These are phyloP conservation scores for Mandrillus leucophaeus DNA, from an alignment of 2,113 vertebrate genomes.

Conservation along the genomic window DNA sequence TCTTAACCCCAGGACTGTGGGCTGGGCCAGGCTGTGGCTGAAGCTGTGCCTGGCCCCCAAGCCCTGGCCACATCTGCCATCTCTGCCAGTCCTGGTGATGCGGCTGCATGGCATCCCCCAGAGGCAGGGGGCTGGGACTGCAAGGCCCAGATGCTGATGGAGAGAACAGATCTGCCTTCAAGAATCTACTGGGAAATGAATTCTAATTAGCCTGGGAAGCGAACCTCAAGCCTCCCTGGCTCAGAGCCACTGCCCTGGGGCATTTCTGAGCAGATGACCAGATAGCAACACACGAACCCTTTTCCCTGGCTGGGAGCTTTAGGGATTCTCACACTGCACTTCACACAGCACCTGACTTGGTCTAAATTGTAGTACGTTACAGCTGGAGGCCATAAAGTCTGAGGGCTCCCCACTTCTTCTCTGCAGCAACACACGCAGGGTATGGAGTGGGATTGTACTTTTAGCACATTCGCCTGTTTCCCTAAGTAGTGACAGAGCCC, in stretches of 20 bases:
- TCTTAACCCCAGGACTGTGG: not conserved
- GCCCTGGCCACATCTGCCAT: not conserved
- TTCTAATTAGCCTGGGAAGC: constrained; percentile 22
- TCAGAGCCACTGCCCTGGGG: not conserved
- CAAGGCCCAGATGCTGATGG: not conserved
- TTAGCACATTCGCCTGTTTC: not conserved
- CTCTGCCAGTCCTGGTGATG: not conserved
- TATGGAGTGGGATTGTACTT: no score
- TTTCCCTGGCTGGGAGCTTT: not conserved
- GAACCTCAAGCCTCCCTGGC: not conserved
- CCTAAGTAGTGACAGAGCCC: not conserved
- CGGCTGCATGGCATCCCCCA: not conserved
- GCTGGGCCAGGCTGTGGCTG: not conserved
- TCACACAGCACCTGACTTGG: not conserved
- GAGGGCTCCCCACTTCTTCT: not conserved
- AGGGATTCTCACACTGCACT: not conserved
- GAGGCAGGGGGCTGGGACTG: not conserved
- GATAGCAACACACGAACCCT: not conserved
- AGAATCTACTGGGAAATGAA: constrained; percentile 18
- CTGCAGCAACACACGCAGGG: not conserved
- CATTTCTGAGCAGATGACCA: not conserved
- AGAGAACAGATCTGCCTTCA: not conserved
- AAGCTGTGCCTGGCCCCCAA: not conserved
- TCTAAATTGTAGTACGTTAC: not conserved
- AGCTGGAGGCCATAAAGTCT: not conserved